Conservation (phyloP, 2,888 invertebrate genomes). For the Anaspis maculata region DNA sequence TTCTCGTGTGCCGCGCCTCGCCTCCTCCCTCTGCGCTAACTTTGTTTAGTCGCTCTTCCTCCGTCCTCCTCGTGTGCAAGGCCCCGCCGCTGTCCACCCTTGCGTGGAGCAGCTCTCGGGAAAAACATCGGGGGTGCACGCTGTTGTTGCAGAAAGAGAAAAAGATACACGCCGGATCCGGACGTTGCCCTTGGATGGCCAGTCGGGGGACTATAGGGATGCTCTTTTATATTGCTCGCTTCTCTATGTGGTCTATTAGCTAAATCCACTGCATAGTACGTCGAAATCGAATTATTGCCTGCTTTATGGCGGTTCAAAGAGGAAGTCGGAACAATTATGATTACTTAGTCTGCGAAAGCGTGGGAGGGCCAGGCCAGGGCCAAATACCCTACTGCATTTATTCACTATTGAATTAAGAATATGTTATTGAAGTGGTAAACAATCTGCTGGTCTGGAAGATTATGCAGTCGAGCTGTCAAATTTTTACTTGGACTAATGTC, state of each 20-base stretch:
- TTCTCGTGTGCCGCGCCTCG: too few species aligned
- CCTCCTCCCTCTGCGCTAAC: conserved; percentile 10
- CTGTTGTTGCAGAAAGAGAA: conserved; percentile 4
- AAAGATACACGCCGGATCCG: conserved; percentile 9
- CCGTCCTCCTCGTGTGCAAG: conserved; percentile 8
- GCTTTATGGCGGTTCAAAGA: neutral
- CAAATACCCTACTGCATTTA: too few species aligned
- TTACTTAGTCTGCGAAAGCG: too few species aligned
- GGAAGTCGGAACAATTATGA: too few species aligned
- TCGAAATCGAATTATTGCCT: neutral
- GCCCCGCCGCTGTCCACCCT: too few species aligned
- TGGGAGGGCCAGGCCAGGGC: too few species aligned
- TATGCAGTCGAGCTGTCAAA: too few species aligned
- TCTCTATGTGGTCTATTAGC: conserved; percentile 15
- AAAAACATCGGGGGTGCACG: conserved; percentile 7
- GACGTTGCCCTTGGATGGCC: conserved; percentile 17
- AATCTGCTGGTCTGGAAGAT: too few species aligned
- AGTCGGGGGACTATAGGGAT: conserved; percentile 13
- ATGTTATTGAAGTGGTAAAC: too few species aligned
- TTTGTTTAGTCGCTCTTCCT: conserved; percentile 14
- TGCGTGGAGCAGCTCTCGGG: conserved; percentile 4
- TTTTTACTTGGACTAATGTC: too few species aligned
- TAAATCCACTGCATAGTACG: conserved; percentile 7
- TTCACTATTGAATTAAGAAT: too few species aligned
- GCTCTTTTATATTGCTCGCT: conserved; percentile 17